These are phyloP conservation scores for Apus apus DNA, from an alignment of 2,113 vertebrate species.

Conservation along the genomic window DNA sequence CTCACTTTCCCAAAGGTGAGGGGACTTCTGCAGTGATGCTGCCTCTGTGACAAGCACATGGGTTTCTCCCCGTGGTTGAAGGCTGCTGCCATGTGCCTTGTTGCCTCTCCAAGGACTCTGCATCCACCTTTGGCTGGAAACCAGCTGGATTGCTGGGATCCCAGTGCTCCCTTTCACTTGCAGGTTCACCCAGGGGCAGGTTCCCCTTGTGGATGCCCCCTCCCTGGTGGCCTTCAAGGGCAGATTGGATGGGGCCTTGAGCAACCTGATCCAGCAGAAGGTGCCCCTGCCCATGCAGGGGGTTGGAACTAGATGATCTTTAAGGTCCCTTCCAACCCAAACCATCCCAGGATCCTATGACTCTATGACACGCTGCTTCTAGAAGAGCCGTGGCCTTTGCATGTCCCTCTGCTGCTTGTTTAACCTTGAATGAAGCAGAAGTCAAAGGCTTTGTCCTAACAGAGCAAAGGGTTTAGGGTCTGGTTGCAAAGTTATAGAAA, in stretches of 20 bases:
- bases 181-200: neutral
- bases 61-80: neutral
- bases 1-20: neutral
- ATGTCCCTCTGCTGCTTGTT: neutral
- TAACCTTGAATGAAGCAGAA: neutral
- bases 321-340: no score
- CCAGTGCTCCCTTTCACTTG: neutral
- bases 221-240: no score
- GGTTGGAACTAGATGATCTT: no score
- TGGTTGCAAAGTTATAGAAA: neutral
- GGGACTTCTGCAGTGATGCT: neutral
- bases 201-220: neutral
- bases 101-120: neutral
- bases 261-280: no score
- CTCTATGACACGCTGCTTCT: neutral
- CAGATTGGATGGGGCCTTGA: no score
- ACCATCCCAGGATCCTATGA: no score
- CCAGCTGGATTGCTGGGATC: accelerated
- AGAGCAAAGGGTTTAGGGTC: neutral
- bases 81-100: neutral
- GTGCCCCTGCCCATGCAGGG: no score
- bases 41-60: neutral
- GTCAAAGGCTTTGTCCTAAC: neutral
- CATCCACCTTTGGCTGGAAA: neutral
- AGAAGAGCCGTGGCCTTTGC: neutral